These are phyloP conservation scores for Halcyon leucocephala DNA, from an alignment of 2,797 vertebrate genomes.

Conservation along the genomic window DNA sequence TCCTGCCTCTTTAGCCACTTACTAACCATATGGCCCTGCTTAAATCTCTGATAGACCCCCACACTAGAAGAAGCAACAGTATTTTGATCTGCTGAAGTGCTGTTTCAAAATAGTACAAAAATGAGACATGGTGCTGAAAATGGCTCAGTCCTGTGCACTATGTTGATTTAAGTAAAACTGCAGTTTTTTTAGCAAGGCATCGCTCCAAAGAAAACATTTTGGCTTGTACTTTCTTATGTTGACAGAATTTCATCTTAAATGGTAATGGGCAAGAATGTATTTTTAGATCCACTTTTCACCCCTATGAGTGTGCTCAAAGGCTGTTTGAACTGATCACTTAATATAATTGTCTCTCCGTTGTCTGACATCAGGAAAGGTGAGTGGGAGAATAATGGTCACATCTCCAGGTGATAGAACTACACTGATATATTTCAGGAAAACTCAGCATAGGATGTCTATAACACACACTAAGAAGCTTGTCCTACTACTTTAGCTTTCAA, in stretches of 20 bases:
- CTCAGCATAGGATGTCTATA: background rate
- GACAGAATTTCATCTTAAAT: background rate
- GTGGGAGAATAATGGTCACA: background rate
- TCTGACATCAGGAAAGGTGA: background rate
- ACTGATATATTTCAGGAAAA: background rate
- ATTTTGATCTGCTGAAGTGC: background rate
- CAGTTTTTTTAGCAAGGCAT: background rate
- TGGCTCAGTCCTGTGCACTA: background rate
- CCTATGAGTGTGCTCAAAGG: background rate
- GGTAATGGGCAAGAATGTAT: background rate
- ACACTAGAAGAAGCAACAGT: background rate
- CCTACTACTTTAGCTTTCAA: background rate
- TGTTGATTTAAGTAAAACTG: background rate
- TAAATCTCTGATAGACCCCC: background rate
- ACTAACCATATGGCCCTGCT: background rate
- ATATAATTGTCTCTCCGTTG: background rate
- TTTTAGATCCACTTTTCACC: background rate
- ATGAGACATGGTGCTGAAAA: fast-evolving
- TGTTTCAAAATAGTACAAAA: background rate
- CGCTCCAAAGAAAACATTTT: background rate
- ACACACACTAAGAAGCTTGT: background rate
- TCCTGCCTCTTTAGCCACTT: background rate
- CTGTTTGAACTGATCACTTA: background rate
- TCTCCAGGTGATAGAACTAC: background rate
- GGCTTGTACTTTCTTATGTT: background rate